These are phyloP conservation scores for Nysson spinosus DNA, from an alignment of 2,888 invertebrate species.

Conservation along the genomic window DNA sequence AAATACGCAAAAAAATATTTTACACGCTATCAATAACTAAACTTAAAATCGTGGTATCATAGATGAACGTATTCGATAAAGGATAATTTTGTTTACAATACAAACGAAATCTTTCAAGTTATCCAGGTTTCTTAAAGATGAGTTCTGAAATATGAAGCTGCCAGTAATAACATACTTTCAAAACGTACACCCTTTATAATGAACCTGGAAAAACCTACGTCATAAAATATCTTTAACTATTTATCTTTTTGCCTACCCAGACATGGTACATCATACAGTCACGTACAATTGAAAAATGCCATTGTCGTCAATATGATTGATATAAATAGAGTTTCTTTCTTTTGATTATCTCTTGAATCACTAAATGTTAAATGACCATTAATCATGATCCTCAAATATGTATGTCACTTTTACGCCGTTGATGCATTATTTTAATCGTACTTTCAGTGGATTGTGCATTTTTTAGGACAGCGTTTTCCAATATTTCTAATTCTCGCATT, in stretches of 20 bases:
- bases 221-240: conserved; percentile 44
- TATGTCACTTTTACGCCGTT: not conserved
- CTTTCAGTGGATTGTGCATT: conserved; percentile 41
- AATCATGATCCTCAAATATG: not conserved
- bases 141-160: conserved; percentile 11
- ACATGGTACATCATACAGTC: conserved; percentile 32
- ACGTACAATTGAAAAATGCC: conserved; percentile 27
- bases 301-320: conserved; percentile 25
- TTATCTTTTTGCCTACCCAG: conserved; percentile 25
- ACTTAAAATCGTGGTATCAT: not conserved
- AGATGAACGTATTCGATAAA: conserved; percentile 1
- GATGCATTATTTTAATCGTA: conserved; percentile 21
- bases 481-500: not conserved
- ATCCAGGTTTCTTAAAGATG: conserved; percentile 15
- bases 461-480: conserved; percentile 15
- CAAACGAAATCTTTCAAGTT: conserved; percentile 14
- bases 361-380: conserved; percentile 19
- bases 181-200: conserved; percentile 20
- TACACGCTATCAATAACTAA: not conserved
- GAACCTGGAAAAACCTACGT: conserved; percentile 25
- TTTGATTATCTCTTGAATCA: conserved; percentile 42
- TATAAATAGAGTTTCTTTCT: conserved; percentile 21
- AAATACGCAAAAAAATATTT: not conserved
- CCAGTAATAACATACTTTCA: conserved; percentile 9
- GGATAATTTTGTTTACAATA: conserved; percentile 3